Base-by-base conservation (phyloP, 2,113 vertebrate genomes). In the Gila orcuttii region DNA sequence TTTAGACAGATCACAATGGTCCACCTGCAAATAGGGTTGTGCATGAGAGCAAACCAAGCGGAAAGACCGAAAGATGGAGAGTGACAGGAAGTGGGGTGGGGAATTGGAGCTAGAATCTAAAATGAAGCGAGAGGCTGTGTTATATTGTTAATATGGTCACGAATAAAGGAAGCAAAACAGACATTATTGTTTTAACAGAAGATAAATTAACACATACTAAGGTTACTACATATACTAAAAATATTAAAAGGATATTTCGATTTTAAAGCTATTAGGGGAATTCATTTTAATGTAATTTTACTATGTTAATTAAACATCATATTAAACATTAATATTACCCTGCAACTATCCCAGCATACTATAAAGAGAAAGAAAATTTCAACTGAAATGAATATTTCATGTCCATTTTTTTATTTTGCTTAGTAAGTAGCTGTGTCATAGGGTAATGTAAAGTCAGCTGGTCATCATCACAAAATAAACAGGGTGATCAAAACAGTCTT, bases 1-100 rank as follows among this genome's bases (percentile, higher is more conserved):
- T 88, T 86, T 90, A 79, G 78, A 89, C 81, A 86, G 87, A 89
- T 86, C 82, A 78, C 85, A 88, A 74, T 9, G 45, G 78, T 62
- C 82, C 82, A 86, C 85, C 84, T 85, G 55, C 60, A 83, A 83
- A 82, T 79, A 78, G 73, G 36, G 47, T 64, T 59, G 68, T 66
- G 50, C 23, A 69, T 77, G 83, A 71, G 77, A 25, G 86, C 9
- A 57, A 78, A 69, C 45, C 28, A 69, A 23, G 66, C 55, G 28
- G 78, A 85, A 79, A 85, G 45, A 85, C 9, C 10, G 25, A 84
- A 47, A 73, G 50, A 73, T 74, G 73, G 82, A 84, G 74, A 78
- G 42, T 78, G 73, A 85, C 59, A 79, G 84, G 21, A 74, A 19
- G 28, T 28, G 23, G 10, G 71, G 13, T 47, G n/a, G 23, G 23